phyloP scores from a whole-genome alignment of 1,140 invertebrate species.

The Globodera rostochiensis region DNA sequence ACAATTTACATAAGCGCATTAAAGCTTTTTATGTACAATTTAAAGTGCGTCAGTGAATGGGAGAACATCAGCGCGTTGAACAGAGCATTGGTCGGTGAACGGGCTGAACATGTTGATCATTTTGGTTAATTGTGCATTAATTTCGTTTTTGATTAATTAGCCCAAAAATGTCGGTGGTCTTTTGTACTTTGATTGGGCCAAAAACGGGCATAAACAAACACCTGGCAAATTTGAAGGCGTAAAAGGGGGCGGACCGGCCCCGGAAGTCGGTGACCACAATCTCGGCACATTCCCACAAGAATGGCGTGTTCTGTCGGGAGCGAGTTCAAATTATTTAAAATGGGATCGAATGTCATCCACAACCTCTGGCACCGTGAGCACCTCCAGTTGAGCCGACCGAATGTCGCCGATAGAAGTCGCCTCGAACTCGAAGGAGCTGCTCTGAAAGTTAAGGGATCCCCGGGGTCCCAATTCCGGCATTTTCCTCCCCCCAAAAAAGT shows the following conservation, averaged over 20 bases:
- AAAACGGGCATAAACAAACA: neutral
- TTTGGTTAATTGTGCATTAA: no score
- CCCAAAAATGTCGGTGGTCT: neutral
- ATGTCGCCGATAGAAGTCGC: conserved; percentile 51
- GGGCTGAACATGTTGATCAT: neutral
- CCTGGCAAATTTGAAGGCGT: conserved; percentile 46
- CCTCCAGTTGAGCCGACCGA: conserved; percentile 40
- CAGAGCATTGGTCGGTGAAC: neutral
- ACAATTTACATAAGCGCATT: no score
- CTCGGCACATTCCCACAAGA: conserved; percentile 49
- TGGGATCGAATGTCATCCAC: neutral
- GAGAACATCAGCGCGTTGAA: neutral
- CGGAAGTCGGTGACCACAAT: conserved; percentile 41
- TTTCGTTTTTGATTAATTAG: no score
- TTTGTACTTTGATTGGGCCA: neutral
- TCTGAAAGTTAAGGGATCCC: conserved; percentile 28
- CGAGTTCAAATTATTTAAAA: neutral
- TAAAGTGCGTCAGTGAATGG: conserved; percentile 6
- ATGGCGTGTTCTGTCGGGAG: conserved; percentile 21
- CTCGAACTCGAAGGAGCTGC: conserved; percentile 47
- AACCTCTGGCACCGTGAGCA: conserved; percentile 27
- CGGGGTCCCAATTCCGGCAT: neutral
- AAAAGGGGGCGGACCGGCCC: conserved; percentile 23
- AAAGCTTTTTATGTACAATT: neutral
- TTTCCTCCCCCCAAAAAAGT: neutral